phyloP scores from a whole-genome alignment of 2,113 vertebrate genomes.

The Hemiprocne comata region DNA sequence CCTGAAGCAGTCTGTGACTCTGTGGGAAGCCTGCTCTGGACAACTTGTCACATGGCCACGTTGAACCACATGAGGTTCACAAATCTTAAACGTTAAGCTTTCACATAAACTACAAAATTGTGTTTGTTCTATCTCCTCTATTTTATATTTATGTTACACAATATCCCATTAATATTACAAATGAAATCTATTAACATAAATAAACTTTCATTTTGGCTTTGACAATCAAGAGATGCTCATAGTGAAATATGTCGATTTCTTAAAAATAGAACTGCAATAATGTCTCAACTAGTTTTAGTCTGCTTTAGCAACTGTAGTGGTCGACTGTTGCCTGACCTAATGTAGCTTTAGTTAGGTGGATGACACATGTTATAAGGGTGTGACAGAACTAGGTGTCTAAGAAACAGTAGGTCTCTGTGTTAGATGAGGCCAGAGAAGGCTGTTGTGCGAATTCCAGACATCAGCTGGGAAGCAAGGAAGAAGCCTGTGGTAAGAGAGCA shows the following conservation, averaged over 20 bases:
- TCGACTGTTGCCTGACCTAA: background rate
- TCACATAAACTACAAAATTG: background rate
- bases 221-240: background rate
- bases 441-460: background rate
- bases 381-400: background rate
- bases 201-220: background rate
- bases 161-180: background rate
- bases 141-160: background rate
- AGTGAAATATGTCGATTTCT: background rate
- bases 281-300: background rate
- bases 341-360: background rate
- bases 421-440: background rate
- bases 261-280: no score
- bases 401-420: background rate
- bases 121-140: background rate
- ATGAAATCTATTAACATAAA: background rate
- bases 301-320: background rate
- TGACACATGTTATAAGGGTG: fast-evolving
- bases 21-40: no score
- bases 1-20: no score
- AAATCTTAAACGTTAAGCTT: background rate
- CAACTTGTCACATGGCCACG: no score
- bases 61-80: no score
- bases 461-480: background rate
- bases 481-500: background rate